A percentile compares a stretch with the other conserved stretches of the same genome.
These are phyloP conservation scores for Typhlichthys subterraneus DNA, from an alignment of 2,797 vertebrate genomes.

Conservation along the genomic window DNA sequence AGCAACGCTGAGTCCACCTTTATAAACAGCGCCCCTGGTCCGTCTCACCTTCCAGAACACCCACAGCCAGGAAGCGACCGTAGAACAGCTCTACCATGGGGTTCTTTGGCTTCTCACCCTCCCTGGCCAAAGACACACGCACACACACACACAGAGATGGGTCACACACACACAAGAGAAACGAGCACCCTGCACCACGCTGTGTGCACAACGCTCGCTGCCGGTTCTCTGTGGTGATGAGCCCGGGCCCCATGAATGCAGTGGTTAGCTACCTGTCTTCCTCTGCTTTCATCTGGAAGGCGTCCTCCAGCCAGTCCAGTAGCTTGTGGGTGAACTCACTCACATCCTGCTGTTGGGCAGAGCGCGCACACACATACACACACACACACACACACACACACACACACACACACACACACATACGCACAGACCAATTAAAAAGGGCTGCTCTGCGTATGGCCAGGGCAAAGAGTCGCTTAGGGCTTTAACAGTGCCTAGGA, in stretches of 20 bases:
- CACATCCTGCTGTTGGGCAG: constrained; percentile 90
- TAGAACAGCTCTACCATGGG: constrained; percentile 99
- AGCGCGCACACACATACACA: constrained; percentile 4
- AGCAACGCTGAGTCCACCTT: no score
- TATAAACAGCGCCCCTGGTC: constrained; percentile 5
- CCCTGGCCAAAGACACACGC: constrained; percentile 71
- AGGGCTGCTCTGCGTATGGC: background rate
- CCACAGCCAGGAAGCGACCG: constrained; percentile 93
- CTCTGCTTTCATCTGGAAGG: constrained; percentile 98
- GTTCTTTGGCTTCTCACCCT: constrained; percentile 97
- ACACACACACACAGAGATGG: background rate
- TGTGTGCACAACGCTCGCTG: background rate
- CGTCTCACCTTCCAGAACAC: constrained; percentile 91
- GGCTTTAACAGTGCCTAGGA: constrained; percentile 15
- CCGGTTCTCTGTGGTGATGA: background rate
- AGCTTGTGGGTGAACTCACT: constrained; percentile 99
- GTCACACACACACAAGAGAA: background rate
- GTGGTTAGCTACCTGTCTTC: constrained; percentile 86
- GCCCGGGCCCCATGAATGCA: no score
- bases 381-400: constrained; percentile 6
- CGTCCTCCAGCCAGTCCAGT: constrained; percentile 98
- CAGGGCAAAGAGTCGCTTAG: constrained; percentile 18
- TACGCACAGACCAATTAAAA: constrained; percentile 14
- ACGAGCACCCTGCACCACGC: background rate
- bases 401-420: constrained; percentile 2